Evolutionary conservation across 2,113 vertebrate genomes (phyloP).

Genomic region (Rana temporaria): DNA sequence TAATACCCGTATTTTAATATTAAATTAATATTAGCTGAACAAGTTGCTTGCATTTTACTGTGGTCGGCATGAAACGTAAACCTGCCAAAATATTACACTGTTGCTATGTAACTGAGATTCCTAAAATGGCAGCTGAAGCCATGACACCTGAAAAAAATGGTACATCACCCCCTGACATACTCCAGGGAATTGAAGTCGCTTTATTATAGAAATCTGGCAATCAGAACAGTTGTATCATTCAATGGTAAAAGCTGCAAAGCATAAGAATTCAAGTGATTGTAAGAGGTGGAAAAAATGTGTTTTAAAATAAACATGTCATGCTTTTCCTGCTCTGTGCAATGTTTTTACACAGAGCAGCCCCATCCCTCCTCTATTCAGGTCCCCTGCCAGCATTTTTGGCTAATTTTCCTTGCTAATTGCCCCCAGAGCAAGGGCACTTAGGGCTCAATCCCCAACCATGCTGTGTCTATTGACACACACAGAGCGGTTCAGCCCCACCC

Average conservation of each 20-base stretch:
- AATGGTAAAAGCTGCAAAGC: constrained; percentile 6
- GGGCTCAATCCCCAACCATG: no score
- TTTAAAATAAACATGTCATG: no score
- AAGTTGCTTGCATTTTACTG: constrained; percentile 4
- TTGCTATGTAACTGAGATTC: constrained; percentile 51
- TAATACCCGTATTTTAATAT: background rate
- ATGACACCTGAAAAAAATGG: constrained; percentile 48
- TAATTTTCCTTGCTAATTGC: no score
- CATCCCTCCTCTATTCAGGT: no score
- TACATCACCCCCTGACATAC: constrained; percentile 10
- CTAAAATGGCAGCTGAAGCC: constrained; percentile 44
- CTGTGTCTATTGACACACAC: no score
- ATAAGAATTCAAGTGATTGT: background rate
- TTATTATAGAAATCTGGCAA: constrained; percentile 33
- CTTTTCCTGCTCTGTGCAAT: no score
- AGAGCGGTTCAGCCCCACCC: no score
- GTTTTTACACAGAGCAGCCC: no score
- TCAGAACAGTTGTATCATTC: background rate
- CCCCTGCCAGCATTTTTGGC: no score
- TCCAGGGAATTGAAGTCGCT: constrained; percentile 4
- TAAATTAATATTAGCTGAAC: constrained; percentile 1
- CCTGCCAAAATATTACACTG: constrained; percentile 45
- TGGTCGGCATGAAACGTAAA: constrained; percentile 1
- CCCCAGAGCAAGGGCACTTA: no score
- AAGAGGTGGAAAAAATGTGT: no score